These are phyloP conservation scores for Hermaeophaga mercurialis DNA, from an alignment of 2,888 invertebrate genomes.

Conservation along the genomic window DNA sequence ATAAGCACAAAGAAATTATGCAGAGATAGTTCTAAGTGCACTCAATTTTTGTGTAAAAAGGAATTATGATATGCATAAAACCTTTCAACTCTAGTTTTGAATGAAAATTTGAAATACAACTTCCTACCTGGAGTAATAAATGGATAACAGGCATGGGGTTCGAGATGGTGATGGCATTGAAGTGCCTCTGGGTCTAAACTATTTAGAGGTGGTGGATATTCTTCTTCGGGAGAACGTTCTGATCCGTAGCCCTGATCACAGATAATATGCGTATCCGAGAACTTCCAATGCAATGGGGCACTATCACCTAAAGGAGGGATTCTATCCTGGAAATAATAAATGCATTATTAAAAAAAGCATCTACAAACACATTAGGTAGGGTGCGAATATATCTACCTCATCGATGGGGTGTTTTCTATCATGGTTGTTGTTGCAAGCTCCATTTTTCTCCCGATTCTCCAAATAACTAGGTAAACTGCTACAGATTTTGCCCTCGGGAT, in stretches of 20 bases:
- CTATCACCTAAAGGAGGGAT: slow-evolving; percentile 56
- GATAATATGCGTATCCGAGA: slow-evolving; percentile 53
- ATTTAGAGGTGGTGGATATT: slow-evolving; percentile 71
- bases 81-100: too few relatives aligned
- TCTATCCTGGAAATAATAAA: slow-evolving; percentile 57
- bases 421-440: slow-evolving; percentile 51
- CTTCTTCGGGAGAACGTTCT: slow-evolving; percentile 78
- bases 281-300: slow-evolving; percentile 57
- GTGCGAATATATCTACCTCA: slow-evolving; percentile 46
- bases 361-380: too few relatives aligned
- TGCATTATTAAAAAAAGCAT: too few relatives aligned
- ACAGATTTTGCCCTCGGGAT: slow-evolving; percentile 55
- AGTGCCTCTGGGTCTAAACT: slow-evolving; percentile 52
- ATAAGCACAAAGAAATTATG: too few relatives aligned
- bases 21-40: too few relatives aligned
- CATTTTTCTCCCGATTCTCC: slow-evolving; percentile 62
- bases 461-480: slow-evolving; percentile 73
- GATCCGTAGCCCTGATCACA: slow-evolving; percentile 79
- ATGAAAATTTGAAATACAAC: too few relatives aligned
- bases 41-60: neutral
- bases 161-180: slow-evolving; percentile 64
- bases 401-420: slow-evolving; percentile 50
- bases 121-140: slow-evolving; percentile 72
- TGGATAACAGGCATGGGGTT: slow-evolving; percentile 67
- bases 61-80: too few relatives aligned